These are phyloP conservation scores for Tauraco hartlaubi DNA, from an alignment of 2,797 vertebrate genomes.

Conservation along the genomic window DNA sequence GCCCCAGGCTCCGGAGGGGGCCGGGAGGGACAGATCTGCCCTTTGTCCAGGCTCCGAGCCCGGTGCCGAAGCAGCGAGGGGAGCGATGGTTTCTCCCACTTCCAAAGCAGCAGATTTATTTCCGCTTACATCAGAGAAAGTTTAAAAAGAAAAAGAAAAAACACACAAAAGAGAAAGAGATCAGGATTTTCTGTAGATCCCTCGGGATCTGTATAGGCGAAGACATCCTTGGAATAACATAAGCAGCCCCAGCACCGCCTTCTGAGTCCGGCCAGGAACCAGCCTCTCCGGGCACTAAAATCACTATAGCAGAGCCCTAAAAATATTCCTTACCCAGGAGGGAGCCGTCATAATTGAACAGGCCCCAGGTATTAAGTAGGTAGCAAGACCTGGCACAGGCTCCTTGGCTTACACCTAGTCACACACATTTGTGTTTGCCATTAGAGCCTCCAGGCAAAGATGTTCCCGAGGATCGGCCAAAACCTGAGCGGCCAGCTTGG, in stretches of 20 bases:
- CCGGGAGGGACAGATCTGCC: conserved; percentile 9
- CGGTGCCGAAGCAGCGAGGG: fast-evolving
- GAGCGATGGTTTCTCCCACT: background rate
- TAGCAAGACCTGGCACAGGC: conserved; percentile 46
- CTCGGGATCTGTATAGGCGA: background rate
- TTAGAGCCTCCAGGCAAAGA: background rate
- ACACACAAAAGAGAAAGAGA: background rate
- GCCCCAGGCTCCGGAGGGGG: background rate
- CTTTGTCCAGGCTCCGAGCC: background rate
- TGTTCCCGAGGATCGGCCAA: background rate
- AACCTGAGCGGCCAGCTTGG: background rate
- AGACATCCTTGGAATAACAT: conserved; percentile 58
- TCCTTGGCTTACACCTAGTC: conserved; percentile 44
- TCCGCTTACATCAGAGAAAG: conserved; percentile 52
- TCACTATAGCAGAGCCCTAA: conserved; percentile 31
- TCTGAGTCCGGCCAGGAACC: background rate
- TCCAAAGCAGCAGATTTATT: background rate
- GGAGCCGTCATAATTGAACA: background rate
- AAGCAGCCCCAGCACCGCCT: background rate
- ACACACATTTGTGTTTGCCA: conserved; percentile 7
- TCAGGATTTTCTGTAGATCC: conserved; percentile 31
- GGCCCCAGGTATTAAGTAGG: conserved; percentile 62
- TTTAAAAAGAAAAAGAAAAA: background rate
- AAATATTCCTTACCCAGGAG: conserved; percentile 36
- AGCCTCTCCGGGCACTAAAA: background rate